These are phyloP conservation scores for Metopolophium dirhodum DNA, from an alignment of 1,140 invertebrate species.

Conservation along the genomic window DNA sequence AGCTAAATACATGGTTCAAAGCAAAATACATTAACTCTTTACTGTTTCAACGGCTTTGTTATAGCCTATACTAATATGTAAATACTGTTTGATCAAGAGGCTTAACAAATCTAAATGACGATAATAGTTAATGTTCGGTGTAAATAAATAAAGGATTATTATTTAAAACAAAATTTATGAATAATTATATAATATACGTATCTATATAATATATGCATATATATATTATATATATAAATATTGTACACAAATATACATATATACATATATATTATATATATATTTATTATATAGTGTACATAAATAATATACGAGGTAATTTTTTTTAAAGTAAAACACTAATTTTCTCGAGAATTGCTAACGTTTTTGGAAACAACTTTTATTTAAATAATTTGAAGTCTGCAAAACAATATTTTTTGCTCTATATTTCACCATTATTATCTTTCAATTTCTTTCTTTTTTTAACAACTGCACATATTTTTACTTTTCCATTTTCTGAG, in stretches of 20 bases:
- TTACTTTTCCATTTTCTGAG: not conserved
- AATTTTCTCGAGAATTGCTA: not conserved
- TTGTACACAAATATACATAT: not conserved
- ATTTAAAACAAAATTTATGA: conserved; percentile 41
- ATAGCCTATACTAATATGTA: conserved; percentile 1
- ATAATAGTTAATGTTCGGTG: conserved; percentile 38
- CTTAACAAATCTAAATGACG: conserved; percentile 53
- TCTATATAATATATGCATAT: conserved; percentile 7
- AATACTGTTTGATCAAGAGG: conserved; percentile 43
- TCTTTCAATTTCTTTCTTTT: not conserved
- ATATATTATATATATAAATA: not conserved
- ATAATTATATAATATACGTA: conserved; percentile 9
- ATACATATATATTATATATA: not conserved
- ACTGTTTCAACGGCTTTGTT: conserved; percentile 43
- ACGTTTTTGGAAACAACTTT: not conserved
- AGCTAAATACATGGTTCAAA: conserved; percentile 56
- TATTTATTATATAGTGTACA: not conserved
- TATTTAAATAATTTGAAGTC: not conserved
- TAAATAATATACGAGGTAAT: not conserved
- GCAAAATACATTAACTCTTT: conserved; percentile 55
- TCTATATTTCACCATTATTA: not conserved
- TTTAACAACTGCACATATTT: not conserved
- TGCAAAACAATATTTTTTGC: not conserved
- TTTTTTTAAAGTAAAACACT: not conserved
- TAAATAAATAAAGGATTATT: conserved; percentile 36